Evolutionary conservation across 2,888 invertebrate species (phyloP).

Genomic region (Dolichopus griseipennis): DNA sequence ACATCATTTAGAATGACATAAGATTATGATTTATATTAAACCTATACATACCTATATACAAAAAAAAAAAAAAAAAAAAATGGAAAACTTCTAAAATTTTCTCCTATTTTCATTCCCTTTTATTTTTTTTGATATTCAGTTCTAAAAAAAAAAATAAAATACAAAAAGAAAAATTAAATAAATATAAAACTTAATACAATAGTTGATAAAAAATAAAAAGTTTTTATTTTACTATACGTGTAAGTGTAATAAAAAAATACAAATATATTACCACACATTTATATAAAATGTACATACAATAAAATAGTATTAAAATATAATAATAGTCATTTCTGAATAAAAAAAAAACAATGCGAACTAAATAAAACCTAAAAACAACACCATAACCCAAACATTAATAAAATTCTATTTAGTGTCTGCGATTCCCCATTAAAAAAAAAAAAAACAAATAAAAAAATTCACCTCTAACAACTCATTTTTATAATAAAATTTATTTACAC

Average conservation of each 20-base stretch:
- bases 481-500: too few relatives aligned
- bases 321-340: neutral
- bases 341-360: neutral
- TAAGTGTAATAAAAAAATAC: too few relatives aligned
- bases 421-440: neutral
- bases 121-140: neutral
- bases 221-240: too few relatives aligned
- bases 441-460: neutral
- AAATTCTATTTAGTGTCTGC: neutral
- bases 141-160: too few relatives aligned
- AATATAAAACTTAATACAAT: too few relatives aligned
- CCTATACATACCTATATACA: too few relatives aligned
- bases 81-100: neutral
- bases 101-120: neutral
- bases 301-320: neutral
- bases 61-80: neutral
- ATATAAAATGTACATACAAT: too few relatives aligned
- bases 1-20: constrained; percentile 19
- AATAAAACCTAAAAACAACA: neutral
- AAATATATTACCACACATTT: neutral
- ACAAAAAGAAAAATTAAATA: too few relatives aligned
- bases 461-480: too few relatives aligned
- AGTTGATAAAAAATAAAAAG: neutral
- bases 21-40: constrained; percentile 5
- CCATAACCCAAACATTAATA: constrained; percentile 1